Percentiles rank a stretch among this genome's conserved stretches.
phyloP scores from a whole-genome alignment of 2,888 invertebrate species.

The Cryptocephalus moraei region DNA sequence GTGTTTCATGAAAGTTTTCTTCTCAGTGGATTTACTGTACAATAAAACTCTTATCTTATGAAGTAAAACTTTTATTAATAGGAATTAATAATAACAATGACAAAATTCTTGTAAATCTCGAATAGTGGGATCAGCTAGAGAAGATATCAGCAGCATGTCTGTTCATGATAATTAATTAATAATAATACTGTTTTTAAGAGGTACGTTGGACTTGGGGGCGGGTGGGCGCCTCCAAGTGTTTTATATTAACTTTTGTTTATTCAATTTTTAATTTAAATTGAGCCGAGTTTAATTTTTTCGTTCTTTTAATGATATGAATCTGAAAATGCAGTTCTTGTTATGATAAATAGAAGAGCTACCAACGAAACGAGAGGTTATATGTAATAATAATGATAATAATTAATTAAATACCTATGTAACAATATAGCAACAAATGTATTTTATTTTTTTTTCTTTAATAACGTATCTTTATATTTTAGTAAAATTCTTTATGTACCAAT shows the following conservation, averaged over 20 bases:
- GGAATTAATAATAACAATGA: constrained; percentile 32
- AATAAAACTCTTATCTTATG: not conserved
- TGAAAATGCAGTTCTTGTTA: constrained; percentile 15
- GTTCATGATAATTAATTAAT: no score
- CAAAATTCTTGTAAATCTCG: constrained; percentile 23
- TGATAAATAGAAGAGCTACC: constrained; percentile 1
- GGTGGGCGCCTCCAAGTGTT: no score
- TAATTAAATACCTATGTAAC: constrained; percentile 31
- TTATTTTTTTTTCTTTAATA: constrained; percentile 10
- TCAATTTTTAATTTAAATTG: no score
- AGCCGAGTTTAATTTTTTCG: not conserved
- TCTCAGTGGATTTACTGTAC: no score
- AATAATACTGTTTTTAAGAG: no score
- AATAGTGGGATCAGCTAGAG: constrained; percentile 22
- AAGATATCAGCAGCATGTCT: constrained; percentile 10
- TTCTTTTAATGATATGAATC: constrained; percentile 24
- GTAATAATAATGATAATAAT: constrained; percentile 5
- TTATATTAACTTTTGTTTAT: no score
- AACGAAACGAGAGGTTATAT: constrained; percentile 6
- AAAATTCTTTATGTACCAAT: constrained; percentile 13
- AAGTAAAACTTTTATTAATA: constrained; percentile 15
- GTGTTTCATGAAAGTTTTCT: no score
- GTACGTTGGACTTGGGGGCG: no score
- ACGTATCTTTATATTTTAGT: constrained; percentile 22
- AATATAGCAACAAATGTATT: constrained; percentile 33